Evolutionary conservation across 2,888 invertebrate genomes (phyloP).

Genomic region (Agrotis puta): DNA sequence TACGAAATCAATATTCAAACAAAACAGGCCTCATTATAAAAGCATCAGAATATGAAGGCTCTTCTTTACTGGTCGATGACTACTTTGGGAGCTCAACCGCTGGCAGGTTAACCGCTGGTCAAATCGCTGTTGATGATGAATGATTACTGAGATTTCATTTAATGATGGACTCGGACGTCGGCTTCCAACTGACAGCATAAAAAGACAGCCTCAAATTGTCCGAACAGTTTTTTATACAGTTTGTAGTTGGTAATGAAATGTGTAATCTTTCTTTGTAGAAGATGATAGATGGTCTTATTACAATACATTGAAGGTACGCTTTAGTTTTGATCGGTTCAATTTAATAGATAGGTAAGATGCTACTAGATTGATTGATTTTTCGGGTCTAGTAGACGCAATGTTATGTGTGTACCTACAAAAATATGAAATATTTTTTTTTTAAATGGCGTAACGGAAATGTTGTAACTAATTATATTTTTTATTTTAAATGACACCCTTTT

Average conservation of each 20-base stretch:
- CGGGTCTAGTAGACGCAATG: slow-evolving; percentile 2
- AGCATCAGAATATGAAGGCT: slow-evolving; percentile 71
- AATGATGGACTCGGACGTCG: slow-evolving; percentile 82
- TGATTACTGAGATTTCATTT: slow-evolving; percentile 89
- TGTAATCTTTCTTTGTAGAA: slow-evolving; percentile 76
- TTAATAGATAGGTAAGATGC: slow-evolving; percentile 46
- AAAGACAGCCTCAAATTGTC: slow-evolving; percentile 74
- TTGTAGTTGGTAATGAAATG: slow-evolving; percentile 78
- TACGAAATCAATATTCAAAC: slow-evolving; percentile 65
- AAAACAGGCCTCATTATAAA: slow-evolving; percentile 70
- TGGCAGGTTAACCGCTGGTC: slow-evolving; percentile 84
- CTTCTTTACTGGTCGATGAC: slow-evolving; percentile 74
- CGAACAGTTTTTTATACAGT: slow-evolving; percentile 68
- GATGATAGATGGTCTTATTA: slow-evolving; percentile 69
- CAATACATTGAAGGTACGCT: slow-evolving; percentile 63
- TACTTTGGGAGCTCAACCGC: slow-evolving; percentile 80
- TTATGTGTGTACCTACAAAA: no score
- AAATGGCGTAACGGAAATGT: background rate
- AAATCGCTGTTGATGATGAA: slow-evolving; percentile 88
- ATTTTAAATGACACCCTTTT: no score
- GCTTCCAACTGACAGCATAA: slow-evolving; percentile 83
- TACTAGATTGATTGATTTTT: slow-evolving; percentile 58
- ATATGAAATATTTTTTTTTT: no score
- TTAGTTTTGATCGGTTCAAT: slow-evolving; percentile 67
- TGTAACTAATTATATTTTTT: background rate